A percentile compares a stretch with the other conserved stretches of the same genome.
Conservation (phyloP, 2,797 vertebrate genomes). For the Cirrhinus molitorella region DNA sequence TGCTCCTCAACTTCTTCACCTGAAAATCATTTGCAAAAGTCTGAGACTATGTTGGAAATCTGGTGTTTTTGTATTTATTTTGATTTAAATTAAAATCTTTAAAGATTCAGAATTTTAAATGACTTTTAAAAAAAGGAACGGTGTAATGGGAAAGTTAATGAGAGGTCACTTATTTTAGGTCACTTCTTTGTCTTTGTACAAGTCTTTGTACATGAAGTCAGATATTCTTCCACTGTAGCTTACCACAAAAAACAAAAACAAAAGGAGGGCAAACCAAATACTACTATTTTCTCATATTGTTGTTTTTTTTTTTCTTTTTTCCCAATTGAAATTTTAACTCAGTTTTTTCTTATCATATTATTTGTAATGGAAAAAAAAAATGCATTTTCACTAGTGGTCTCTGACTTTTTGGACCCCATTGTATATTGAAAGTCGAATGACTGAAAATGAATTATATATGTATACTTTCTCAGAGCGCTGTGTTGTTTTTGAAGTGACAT, state of each 20-base stretch:
- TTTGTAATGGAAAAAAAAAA: not conserved
- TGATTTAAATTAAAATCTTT: not conserved
- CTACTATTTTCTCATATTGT: not conserved
- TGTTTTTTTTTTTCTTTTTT: not conserved
- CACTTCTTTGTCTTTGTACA: too few relatives aligned
- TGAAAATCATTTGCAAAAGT: not conserved
- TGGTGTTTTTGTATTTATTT: not conserved
- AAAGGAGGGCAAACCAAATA: not conserved
- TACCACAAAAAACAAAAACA: not conserved
- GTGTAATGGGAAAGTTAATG: too few relatives aligned
- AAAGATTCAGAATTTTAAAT: not conserved
- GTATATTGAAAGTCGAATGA: conserved; percentile 47
- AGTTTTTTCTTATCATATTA: not conserved
- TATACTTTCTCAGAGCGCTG: conserved; percentile 61
- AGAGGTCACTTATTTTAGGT: not conserved
- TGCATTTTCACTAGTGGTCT: conserved; percentile 1
- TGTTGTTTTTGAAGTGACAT: conserved; percentile 72
- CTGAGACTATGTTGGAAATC: not conserved
- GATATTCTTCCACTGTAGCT: not conserved
- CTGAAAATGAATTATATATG: conserved; percentile 55
- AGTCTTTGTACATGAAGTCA: not conserved
- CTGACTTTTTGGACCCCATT: conserved; percentile 10
- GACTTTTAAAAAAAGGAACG: not conserved
- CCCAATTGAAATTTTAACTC: not conserved
- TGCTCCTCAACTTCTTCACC: not conserved